These are phyloP conservation scores for Brachionus sp. DNA, from an alignment of 1,140 invertebrate genomes.

Conservation along the genomic window DNA sequence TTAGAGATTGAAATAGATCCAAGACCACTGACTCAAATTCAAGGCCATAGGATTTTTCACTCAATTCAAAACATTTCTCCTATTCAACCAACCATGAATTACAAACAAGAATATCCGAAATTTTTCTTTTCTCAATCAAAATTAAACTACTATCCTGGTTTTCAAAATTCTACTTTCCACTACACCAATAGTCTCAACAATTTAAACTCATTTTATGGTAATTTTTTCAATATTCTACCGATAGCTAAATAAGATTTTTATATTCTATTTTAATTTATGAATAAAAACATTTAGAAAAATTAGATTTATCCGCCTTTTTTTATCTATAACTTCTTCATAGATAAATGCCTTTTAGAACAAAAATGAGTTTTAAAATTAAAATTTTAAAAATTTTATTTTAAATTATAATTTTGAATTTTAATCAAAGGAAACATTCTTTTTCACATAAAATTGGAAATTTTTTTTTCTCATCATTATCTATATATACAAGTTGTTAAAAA, in stretches of 20 bases:
- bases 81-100: neutral
- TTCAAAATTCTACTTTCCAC: neutral
- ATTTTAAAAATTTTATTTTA: too few relatives aligned
- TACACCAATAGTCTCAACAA: neutral
- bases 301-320: too few relatives aligned
- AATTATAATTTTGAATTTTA: too few relatives aligned
- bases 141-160: neutral
- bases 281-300: too few relatives aligned
- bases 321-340: too few relatives aligned
- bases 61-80: neutral
- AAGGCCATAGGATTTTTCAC: neutral
- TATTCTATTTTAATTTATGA: too few relatives aligned
- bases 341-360: too few relatives aligned
- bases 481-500: too few relatives aligned
- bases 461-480: too few relatives aligned
- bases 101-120: constrained; percentile 9
- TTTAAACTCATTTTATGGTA: neutral
- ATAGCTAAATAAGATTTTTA: neutral
- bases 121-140: constrained; percentile 19
- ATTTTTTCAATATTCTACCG: neutral
- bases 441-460: too few relatives aligned
- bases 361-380: too few relatives aligned
- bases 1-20: neutral
- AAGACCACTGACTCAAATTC: neutral
- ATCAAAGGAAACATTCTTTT: too few relatives aligned